Evolutionary conservation across 2,113 vertebrate species (phyloP), one percentile per base, ranked within the genome.

Genomic region (Heloderma charlesbogerti): DNA sequence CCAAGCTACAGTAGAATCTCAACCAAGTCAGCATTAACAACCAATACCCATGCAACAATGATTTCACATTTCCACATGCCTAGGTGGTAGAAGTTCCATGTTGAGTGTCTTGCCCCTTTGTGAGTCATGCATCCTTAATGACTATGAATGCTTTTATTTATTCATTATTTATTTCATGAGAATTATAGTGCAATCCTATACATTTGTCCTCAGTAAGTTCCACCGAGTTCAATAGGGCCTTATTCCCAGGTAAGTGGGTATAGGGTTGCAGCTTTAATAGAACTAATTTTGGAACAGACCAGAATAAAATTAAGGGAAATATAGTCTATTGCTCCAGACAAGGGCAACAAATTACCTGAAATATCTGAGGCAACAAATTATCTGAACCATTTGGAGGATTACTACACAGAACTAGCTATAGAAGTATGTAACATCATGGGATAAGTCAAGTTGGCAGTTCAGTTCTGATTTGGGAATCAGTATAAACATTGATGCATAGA

Each of bases 381-480:
- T 51, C 48, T 51, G 8, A 51, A 51, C 48, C 8, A 51, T 51
- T 51, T 51, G 4, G 8, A 75, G n/a, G 3, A 37, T 18, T 29
- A 85, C 16, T 34, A 31, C 37, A 45, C 15, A 45, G 29, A 51
- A 86, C 8, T 18, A 74, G 2, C 1, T 43, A 83, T 3, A 8
- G 45, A 27, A 84, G 45, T 63, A 31, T 13, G 29, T 84, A 69
- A 83, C 84, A 88, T 22, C 78, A 0, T 67, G 89, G 82, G 87
- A 84, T 0, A 91, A 7, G 7, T 15, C 72, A 91, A 89, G 7
- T 20, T 43, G 20, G 13, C 20, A 79, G 22, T 91, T 91, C 40
- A 77, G 80, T 13, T 67, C 10, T 15, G 34, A 91, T 84, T 66
- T 66, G 82, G 74, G 20, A 88, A 79, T 69, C 86, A 77, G 88